Evolutionary conservation across 2,888 invertebrate genomes (phyloP).

Genomic region (Pammene fasciana): DNA sequence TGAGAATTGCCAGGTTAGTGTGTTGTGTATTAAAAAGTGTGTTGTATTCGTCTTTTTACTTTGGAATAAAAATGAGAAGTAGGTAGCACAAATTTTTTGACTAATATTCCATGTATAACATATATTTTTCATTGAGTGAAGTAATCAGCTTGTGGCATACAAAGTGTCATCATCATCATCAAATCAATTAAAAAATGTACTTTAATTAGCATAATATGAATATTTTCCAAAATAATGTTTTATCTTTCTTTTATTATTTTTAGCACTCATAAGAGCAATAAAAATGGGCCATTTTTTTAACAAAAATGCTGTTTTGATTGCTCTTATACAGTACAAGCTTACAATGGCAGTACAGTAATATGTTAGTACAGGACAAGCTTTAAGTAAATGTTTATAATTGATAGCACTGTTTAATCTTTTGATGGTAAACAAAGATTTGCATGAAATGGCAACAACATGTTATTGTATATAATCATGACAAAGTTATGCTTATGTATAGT

Average conservation of each 20-base stretch:
- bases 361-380: neutral
- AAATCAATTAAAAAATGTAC: too few species aligned
- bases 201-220: too few species aligned
- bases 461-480: neutral
- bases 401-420: neutral
- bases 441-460: constrained; percentile 1
- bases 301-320: neutral
- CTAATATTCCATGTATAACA: neutral
- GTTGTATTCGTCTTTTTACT: too few species aligned
- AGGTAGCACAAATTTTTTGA: too few species aligned
- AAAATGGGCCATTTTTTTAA: neutral
- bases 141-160: too few species aligned
- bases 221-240: too few species aligned
- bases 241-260: too few species aligned
- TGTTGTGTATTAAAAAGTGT: neutral
- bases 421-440: constrained; percentile 14
- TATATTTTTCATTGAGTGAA: too few species aligned
- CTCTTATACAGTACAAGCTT: neutral
- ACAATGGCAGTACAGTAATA: neutral
- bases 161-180: too few species aligned
- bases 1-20: constrained; percentile 90
- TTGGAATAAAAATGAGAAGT: too few species aligned
- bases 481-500: neutral
- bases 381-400: neutral
- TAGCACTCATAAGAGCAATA: too few species aligned